A percentile compares a stretch with the other conserved stretches of the same genome.
phyloP scores from a whole-genome alignment of 2,888 invertebrate species.

The Thalpophila matura region DNA sequence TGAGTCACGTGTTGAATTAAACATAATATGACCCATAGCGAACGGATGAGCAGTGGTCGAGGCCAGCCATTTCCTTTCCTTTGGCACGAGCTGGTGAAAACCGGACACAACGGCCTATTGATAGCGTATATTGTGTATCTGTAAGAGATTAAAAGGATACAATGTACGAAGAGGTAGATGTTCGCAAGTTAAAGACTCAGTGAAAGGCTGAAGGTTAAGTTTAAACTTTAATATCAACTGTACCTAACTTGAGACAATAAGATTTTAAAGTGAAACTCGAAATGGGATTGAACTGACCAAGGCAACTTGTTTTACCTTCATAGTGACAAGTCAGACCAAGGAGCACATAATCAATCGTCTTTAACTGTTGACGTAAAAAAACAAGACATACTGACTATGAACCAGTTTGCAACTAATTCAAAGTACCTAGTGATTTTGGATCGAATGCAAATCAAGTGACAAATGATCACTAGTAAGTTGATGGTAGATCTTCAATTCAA shows the following conservation, averaged over 20 bases:
- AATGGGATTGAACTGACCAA: background rate
- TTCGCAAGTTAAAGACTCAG: background rate
- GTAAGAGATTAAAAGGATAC: slow-evolving; percentile 5
- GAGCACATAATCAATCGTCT: no score
- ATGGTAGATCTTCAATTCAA: no score
- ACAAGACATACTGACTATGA: no score
- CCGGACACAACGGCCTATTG: slow-evolving; percentile 51
- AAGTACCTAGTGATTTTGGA: no score
- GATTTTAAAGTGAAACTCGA: background rate
- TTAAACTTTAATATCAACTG: background rate
- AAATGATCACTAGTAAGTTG: no score
- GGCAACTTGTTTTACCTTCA: background rate
- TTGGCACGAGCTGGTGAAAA: slow-evolving; percentile 62
- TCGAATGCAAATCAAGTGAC: no score
- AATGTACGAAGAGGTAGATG: background rate
- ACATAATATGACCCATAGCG: slow-evolving; percentile 64
- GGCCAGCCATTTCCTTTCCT: slow-evolving; percentile 47
- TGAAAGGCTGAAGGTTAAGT: background rate
- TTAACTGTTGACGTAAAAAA: no score
- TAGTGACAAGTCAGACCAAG: background rate
- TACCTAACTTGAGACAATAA: background rate
- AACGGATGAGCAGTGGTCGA: slow-evolving; percentile 52
- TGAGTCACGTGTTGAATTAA: slow-evolving; percentile 62
- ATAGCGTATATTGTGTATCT: slow-evolving; percentile 23
- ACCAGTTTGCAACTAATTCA: no score